Conservation (phyloP, 1,140 invertebrate species). For the Temnothorax longispinosus region DNA sequence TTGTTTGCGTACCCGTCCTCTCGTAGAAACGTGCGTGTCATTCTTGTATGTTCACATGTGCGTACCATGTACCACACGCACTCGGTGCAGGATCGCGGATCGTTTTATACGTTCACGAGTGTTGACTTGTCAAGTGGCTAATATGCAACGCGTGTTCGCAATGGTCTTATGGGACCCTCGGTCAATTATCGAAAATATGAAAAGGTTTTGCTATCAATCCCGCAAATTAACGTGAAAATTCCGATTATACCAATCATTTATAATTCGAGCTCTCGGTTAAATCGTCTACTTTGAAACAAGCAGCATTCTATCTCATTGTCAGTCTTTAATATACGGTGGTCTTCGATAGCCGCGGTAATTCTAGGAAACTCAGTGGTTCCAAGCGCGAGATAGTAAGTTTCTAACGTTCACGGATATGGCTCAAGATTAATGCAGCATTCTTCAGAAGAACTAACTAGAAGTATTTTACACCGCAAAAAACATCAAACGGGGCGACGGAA, state of each 20-base stretch:
- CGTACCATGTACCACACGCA: background rate
- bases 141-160: conserved; percentile 1
- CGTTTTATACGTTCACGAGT: conserved; percentile 52
- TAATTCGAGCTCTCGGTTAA: background rate
- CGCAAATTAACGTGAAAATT: background rate
- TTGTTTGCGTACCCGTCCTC: conserved; percentile 30
- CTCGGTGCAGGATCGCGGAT: background rate
- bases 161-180: conserved; percentile 1
- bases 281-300: background rate
- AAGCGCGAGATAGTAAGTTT: conserved; percentile 7
- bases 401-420: conserved; percentile 1
- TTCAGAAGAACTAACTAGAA: conserved; percentile 41
- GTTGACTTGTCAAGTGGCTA: conserved; percentile 30
- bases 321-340: conserved; percentile 25
- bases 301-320: background rate
- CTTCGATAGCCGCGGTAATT: background rate
- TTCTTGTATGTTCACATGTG: background rate
- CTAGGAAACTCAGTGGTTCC: background rate
- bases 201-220: background rate
- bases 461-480: conserved; percentile 42
- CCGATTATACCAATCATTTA: background rate
- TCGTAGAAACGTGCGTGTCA: background rate
- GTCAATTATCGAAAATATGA: background rate
- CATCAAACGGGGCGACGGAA: conserved; percentile 18
- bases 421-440: conserved; percentile 44